Percentiles rank a stretch among this genome's conserved stretches.
Conservation (phyloP, 64 coral and sea anemone species). For the Stichodactyla mertensii region DNA sequence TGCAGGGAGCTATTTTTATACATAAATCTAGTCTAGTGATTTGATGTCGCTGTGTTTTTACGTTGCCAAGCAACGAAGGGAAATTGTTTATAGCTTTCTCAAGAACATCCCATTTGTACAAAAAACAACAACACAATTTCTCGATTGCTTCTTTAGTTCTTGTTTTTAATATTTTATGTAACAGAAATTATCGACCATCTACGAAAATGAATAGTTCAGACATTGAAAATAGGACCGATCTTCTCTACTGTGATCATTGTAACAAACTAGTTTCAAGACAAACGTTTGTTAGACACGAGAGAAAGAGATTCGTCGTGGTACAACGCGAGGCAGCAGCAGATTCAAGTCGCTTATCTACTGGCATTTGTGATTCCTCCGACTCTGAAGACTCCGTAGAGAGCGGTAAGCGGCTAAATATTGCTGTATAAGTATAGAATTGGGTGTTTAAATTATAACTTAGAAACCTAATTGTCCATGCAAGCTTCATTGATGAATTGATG, state of each 20-base stretch:
- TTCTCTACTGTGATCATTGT: neutral
- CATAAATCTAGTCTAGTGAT: neutral
- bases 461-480: neutral
- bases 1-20: neutral
- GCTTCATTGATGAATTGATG: neutral
- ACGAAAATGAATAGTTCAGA: neutral
- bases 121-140: neutral
- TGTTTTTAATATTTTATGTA: neutral
- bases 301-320: neutral
- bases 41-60: neutral
- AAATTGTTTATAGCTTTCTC: neutral
- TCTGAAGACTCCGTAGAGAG: neutral
- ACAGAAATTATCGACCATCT: neutral
- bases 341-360: neutral
- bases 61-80: neutral
- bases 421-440: neutral
- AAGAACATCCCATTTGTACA: neutral
- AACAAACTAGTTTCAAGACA: neutral
- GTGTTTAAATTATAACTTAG: neutral
- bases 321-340: neutral
- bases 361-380: slow-evolving; percentile 1
- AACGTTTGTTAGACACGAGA: neutral
- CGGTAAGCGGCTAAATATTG: neutral
- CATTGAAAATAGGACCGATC: neutral
- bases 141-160: neutral